Evolutionary conservation across 2,113 vertebrate species (phyloP), one percentile per base, ranked within the genome.

Genomic region (Abramis brama): DNA sequence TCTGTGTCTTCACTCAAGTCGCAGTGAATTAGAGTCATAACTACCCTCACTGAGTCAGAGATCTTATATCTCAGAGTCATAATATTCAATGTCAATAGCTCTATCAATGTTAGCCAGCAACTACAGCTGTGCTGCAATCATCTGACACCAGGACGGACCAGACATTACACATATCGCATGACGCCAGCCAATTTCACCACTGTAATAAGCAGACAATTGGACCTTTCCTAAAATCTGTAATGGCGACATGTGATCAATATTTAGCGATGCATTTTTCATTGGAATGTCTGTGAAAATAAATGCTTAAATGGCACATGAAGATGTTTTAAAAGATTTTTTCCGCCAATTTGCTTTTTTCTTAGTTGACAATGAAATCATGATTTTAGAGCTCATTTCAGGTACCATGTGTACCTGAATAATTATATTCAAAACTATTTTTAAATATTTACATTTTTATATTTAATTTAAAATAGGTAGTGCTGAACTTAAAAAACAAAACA

Each of bases 241-340:
- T 82, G 79, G 78, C 68, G 79, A 71, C 84, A 85, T 82, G 43
- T 66, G 85, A 84, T 71, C 60, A 27, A 60, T 50, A 71, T 57
- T 30, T 82, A 85, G 52, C 25, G 13, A 85, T 78, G 11, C 68
- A 82, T 13, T 71, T 25, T 76, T 71, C 74, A 75, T 74, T 68
- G 39, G 39, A 43, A 8, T 43, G 39, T 7, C 39, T 43, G 39
- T 43, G 39, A 43, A 43, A 43, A 43, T 8, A 43, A 43, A 43
- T 43, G 1, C 39, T 9, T 43, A 8, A 43, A 43, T 43, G 39
- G 39, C 7, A 39, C 39, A 39, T 7, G 6, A 6, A 43, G 83
- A 73, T 68, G 11, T 55, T 79, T 71, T 39, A 25, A 74, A 73
- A 64, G 39, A 68, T 8, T 8, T 21, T 27, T 79, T 68, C 71